Evolutionary conservation across 2,888 invertebrate genomes (phyloP).

Genomic region (Tupiocoris notatus): DNA sequence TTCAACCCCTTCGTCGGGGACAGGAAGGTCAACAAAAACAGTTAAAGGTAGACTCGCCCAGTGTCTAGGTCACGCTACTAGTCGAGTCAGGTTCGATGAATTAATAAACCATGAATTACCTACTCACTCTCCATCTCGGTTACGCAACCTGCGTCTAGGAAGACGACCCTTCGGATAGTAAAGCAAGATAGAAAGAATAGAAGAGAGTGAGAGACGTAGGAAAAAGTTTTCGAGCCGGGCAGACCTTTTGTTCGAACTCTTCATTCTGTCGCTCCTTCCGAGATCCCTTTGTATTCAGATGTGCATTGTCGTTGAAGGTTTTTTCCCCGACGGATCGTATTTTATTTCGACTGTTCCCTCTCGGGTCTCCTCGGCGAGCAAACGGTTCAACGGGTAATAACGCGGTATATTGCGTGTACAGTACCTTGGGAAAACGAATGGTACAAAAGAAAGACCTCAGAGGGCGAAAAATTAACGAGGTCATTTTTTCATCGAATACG

Average conservation of each 20-base stretch:
- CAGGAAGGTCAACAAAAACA: constrained; percentile 36
- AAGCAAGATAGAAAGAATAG: neutral
- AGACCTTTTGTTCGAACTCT: neutral
- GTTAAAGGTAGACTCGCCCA: neutral
- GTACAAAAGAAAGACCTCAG: too few species aligned
- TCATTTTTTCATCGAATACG: too few species aligned
- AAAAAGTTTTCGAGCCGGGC: neutral
- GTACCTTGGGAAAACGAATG: too few species aligned
- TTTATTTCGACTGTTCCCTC: too few species aligned
- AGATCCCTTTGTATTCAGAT: neutral
- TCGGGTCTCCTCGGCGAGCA: too few species aligned
- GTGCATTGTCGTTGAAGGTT: neutral
- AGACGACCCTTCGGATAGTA: neutral
- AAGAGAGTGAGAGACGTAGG: neutral
- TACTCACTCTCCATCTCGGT: neutral
- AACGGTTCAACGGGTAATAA: too few species aligned
- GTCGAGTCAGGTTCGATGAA: constrained; percentile 31
- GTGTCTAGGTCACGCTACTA: constrained; percentile 36
- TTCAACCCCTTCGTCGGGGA: constrained; percentile 33
- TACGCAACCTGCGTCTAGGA: constrained; percentile 21
- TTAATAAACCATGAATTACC: constrained; percentile 37
- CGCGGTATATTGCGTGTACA: too few species aligned
- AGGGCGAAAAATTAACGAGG: too few species aligned
- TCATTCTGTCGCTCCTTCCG: neutral
- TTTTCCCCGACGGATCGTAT: neutral